Conservation (phyloP, 2,113 vertebrate species). For the Rhodinocichla rosea region DNA sequence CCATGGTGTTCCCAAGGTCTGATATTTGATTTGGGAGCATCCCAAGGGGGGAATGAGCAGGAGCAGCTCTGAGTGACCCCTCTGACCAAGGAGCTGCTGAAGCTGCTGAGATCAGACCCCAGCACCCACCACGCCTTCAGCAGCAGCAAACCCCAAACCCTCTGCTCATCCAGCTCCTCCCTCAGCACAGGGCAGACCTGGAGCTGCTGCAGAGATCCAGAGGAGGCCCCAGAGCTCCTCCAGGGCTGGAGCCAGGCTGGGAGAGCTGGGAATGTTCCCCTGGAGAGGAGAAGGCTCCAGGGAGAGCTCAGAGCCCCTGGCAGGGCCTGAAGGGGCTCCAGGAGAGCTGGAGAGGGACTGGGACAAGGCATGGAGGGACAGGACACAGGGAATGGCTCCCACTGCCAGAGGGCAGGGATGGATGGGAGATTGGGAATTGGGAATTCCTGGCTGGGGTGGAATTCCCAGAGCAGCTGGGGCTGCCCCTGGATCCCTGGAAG, state of each 20-base stretch:
- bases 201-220: background rate
- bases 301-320: background rate
- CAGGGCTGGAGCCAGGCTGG: background rate
- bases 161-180: background rate
- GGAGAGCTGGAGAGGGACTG: background rate
- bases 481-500: background rate
- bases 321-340: background rate
- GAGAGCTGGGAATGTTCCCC: background rate
- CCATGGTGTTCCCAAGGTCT: fast-evolving
- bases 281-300: background rate
- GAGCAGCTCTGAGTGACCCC: background rate
- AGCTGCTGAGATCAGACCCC: background rate
- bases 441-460: background rate
- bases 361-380: background rate
- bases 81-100: fast-evolving
- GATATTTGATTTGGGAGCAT: background rate
- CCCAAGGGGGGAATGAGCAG: background rate
- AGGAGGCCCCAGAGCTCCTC: background rate
- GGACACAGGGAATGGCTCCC: background rate
- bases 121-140: fast-evolving
- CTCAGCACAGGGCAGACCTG: background rate
- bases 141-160: fast-evolving
- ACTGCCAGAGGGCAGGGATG: background rate
- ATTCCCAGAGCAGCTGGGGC: background rate
- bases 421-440: background rate